Evolutionary conservation across 2,888 invertebrate genomes (phyloP).

Genomic region (Mesoligia furuncula): DNA sequence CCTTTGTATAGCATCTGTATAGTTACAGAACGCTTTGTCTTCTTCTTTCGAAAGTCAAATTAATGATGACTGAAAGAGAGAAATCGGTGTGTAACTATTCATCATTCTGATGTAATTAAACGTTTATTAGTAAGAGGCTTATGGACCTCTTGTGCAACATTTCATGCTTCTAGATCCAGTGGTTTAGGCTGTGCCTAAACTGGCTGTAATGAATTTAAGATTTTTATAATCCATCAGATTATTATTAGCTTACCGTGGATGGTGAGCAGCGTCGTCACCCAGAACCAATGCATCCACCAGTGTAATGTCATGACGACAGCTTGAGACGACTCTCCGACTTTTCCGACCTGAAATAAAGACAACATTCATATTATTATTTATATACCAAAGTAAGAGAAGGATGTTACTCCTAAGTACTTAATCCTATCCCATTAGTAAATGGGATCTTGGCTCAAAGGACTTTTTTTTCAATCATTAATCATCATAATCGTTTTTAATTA

Average conservation of each 20-base stretch:
- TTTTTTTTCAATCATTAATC: too few relatives aligned
- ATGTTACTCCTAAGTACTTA: too few relatives aligned
- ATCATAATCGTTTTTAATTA: too few relatives aligned
- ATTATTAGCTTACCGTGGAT: conserved; percentile 77
- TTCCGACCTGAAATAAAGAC: conserved; percentile 73
- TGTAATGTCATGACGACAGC: conserved; percentile 94
- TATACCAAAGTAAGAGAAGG: too few relatives aligned
- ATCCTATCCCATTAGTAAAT: background rate
- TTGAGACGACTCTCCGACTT: conserved; percentile 66
- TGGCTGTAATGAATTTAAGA: background rate
- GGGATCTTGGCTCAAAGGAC: background rate
- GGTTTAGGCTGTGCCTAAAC: background rate
- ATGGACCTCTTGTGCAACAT: background rate
- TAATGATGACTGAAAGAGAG: too few relatives aligned
- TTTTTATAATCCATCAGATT: background rate
- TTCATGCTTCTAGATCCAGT: background rate
- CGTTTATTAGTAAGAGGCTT: too few relatives aligned
- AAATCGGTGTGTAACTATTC: too few relatives aligned
- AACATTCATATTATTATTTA: background rate
- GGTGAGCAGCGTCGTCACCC: conserved; percentile 92
- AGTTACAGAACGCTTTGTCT: too few relatives aligned
- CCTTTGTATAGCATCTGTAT: too few relatives aligned
- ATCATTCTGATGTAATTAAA: too few relatives aligned
- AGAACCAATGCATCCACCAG: conserved; percentile 97
- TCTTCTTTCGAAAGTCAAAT: too few relatives aligned